Conservation (phyloP, 2,888 invertebrate species). For the Nephrotoma appendiculata region DNA sequence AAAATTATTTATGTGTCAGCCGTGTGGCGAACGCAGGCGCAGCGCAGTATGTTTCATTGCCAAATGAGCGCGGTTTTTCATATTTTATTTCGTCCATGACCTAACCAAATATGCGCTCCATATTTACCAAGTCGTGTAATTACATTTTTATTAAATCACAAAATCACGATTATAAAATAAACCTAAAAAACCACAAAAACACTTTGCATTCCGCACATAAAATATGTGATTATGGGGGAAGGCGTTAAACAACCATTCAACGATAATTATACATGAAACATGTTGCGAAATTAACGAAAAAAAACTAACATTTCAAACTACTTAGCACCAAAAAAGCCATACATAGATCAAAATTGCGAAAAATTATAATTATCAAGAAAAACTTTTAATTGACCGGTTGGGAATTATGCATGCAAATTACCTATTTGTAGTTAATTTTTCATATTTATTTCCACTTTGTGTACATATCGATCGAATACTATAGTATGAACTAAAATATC, state of each 20-base stretch:
- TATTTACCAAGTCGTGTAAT: neutral
- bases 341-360: neutral
- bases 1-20: neutral
- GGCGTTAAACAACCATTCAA: neutral
- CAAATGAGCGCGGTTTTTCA: neutral
- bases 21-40: neutral
- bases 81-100: neutral
- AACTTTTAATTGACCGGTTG: neutral
- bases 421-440: neutral
- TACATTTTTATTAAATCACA: neutral
- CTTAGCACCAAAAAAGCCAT: neutral
- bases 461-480: neutral
- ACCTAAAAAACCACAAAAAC: neutral
- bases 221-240: neutral
- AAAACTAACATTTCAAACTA: neutral
- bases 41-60: neutral
- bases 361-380: neutral
- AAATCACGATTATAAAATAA: neutral
- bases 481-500: neutral
- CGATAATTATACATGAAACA: neutral
- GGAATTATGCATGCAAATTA: neutral
- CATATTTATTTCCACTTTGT: neutral
- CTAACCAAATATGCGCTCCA: neutral
- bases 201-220: neutral
- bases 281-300: neutral